Evolutionary conservation across 2,888 invertebrate species (phyloP), one percentile per base, ranked within the genome.

Genomic region (Apoda limacodes): DNA sequence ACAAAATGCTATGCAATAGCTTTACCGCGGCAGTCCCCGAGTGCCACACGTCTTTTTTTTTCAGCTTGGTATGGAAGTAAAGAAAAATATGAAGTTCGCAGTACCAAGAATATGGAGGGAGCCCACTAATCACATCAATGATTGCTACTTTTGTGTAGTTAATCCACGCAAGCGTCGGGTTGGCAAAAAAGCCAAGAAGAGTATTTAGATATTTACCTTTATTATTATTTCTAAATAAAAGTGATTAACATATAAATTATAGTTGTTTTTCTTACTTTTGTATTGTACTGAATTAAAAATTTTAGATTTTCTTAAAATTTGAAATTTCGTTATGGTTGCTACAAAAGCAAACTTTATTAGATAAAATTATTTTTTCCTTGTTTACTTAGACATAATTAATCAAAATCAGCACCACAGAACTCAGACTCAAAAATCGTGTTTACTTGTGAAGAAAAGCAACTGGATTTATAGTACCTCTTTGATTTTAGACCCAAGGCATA

Each of bases 21-120:
- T n/a, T n/a, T n/a, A n/a, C n/a, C n/a, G n/a, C n/a, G n/a, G n/a
- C n/a, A n/a, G n/a, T n/a, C n/a, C n/a, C n/a, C n/a, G n/a, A n/a
- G n/a, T n/a, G n/a, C n/a, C n/a, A n/a, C n/a, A n/a, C n/a, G n/a
- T n/a, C n/a, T n/a, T n/a, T 24, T 30, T 24, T 30, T 24, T 28
- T 13, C 19, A 24, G 20, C 28, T 35, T 22, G 25, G 30, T n/a
- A n/a, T n/a, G 22, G 32, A 30, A 30, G 33, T 30, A 24, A 35
- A 35, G 35, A 32, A 24, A 30, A 27, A 13, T 20, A 39, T 38
- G 29, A 34, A 37, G 27, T 38, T 34, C 28, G 34, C 34, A 24
- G 30, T 36, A 21, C 34, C 33, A 27, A 32, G 33, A 34, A 30
- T 40, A 24, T 36, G 31, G 33, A 23, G 30, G 24, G 33, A 32